A percentile compares a stretch with the other conserved stretches of the same genome.
These are phyloP conservation scores for Drosophila mettleri DNA, from an alignment of 2,888 invertebrate genomes.

Conservation along the genomic window DNA sequence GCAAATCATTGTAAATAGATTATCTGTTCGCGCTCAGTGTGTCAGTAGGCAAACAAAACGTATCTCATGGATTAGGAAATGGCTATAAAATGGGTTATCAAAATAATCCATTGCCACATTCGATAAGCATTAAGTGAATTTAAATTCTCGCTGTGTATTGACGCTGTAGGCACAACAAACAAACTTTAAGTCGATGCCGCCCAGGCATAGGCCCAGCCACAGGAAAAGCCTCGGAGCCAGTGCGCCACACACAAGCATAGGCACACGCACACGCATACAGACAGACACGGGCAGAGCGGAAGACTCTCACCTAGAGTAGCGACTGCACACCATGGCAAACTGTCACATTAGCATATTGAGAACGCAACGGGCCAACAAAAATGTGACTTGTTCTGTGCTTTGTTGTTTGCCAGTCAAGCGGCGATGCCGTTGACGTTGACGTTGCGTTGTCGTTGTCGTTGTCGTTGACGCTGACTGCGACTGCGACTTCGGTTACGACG, in stretches of 20 bases:
- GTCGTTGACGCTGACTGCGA: conserved; percentile 6
- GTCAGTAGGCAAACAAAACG: not conserved
- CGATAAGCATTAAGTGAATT: conserved; percentile 54
- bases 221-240: conserved; percentile 28
- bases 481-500: conserved; percentile 21
- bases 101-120: conserved; percentile 38
- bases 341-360: conserved; percentile 80
- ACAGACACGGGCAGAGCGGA: conserved; percentile 16
- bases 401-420: conserved; percentile 60
- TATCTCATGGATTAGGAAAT: conserved; percentile 31
- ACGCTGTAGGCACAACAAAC: conserved; percentile 66
- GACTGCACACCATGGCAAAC: conserved; percentile 62
- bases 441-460: not conserved
- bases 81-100: conserved; percentile 40
- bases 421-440: conserved; percentile 18
- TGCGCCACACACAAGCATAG: conserved; percentile 11
- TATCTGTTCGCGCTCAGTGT: not conserved
- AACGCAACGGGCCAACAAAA: conserved; percentile 71
- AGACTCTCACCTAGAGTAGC: conserved; percentile 40
- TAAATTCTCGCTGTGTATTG: conserved; percentile 73
- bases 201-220: conserved; percentile 21
- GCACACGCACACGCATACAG: not conserved
- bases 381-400: conserved; percentile 59
- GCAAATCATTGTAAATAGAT: not conserved
- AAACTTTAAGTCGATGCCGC: conserved; percentile 59